Percentiles rank a stretch among this genome's conserved stretches.
Evolutionary conservation across 2,888 invertebrate species (phyloP).

Genomic region (Cataglyphis altisquamis): DNA sequence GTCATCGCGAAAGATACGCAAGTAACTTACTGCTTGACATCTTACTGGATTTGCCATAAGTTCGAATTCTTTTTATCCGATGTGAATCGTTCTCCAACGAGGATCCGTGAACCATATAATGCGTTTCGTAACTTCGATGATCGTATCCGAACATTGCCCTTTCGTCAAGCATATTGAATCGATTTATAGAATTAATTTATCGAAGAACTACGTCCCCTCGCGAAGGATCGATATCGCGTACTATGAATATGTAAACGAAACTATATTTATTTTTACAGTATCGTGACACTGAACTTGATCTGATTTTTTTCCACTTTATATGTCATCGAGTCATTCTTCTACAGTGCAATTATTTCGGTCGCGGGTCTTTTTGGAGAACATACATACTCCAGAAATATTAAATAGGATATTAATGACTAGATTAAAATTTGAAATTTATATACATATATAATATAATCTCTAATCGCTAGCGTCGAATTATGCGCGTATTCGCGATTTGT

Average conservation of each 20-base stretch:
- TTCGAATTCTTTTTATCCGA: constrained; percentile 2
- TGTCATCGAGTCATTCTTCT: constrained; percentile 3
- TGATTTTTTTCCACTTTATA: neutral
- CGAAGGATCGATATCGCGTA: constrained; percentile 27
- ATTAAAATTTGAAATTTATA: constrained; percentile 27
- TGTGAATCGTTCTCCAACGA: constrained; percentile 14
- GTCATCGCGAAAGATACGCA: constrained; percentile 20
- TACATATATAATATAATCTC: constrained; percentile 27
- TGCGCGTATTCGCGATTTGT: neutral
- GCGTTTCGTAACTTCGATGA: constrained; percentile 17
- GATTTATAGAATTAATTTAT: neutral
- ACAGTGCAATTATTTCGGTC: constrained; percentile 3
- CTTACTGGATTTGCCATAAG: neutral
- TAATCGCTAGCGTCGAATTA: neutral
- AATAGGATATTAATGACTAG: constrained; percentile 27
- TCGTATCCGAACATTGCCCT: neutral
- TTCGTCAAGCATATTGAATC: neutral
- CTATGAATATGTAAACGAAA: neutral
- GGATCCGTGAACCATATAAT: constrained; percentile 3
- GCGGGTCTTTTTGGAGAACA: constrained; percentile 10
- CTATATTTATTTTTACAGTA: constrained; percentile 26
- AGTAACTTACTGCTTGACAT: neutral
- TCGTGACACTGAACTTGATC: constrained; percentile 7
- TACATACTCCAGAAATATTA: constrained; percentile 4
- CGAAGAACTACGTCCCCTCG: constrained; percentile 7